Percentiles rank a stretch among this genome's conserved stretches.
phyloP scores from a whole-genome alignment of 2,113 vertebrate species.

The Hippocampus mohnikei region DNA sequence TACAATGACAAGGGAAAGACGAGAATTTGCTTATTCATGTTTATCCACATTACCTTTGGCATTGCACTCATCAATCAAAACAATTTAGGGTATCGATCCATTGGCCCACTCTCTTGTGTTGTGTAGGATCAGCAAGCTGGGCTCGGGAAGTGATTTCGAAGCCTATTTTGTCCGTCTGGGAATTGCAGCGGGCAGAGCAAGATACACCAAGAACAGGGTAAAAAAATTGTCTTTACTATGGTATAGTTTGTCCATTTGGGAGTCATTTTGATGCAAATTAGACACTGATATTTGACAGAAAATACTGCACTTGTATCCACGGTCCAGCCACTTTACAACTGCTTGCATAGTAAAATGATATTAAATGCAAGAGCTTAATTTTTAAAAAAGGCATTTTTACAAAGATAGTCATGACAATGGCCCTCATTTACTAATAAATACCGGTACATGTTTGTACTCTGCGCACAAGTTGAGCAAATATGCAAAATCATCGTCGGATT shows the following conservation, averaged over 20 bases:
- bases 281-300: neutral
- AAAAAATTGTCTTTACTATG: neutral
- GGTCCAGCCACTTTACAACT: too few relatives aligned
- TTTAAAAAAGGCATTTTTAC: neutral
- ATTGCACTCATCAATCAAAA: neutral
- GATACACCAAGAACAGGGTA: slow-evolving; percentile 88
- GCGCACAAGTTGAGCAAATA: too few relatives aligned
- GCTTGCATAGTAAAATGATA: too few relatives aligned
- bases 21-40: neutral
- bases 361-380: too few relatives aligned
- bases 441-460: too few relatives aligned
- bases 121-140: slow-evolving; percentile 89
- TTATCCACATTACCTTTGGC: neutral
- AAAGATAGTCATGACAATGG: neutral
- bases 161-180: slow-evolving; percentile 92
- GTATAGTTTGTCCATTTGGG: neutral
- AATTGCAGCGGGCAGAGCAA: slow-evolving; percentile 84
- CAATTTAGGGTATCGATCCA: neutral
- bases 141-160: slow-evolving; percentile 97
- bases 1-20: neutral
- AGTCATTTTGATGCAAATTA: neutral
- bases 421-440: too few relatives aligned
- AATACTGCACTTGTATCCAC: too few relatives aligned
- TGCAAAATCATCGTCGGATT: too few relatives aligned
- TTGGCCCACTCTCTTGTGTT: neutral